A percentile compares a stretch with the other conserved stretches of the same genome.
Conservation (phyloP, 2,888 invertebrate genomes). For the Mimachlamys varia region DNA sequence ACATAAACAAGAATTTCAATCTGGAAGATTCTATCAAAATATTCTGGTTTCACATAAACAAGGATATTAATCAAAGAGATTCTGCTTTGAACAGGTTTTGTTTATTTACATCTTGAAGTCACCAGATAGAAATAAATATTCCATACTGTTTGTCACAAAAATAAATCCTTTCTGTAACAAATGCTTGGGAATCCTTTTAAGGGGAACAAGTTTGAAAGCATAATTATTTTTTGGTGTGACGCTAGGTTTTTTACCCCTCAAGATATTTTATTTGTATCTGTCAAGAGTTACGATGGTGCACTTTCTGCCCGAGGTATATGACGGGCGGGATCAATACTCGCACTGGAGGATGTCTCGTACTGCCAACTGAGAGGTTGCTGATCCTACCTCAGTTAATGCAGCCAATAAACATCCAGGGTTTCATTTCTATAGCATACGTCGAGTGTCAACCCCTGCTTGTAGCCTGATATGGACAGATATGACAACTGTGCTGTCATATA, state of each 20-base stretch:
- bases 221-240: not conserved
- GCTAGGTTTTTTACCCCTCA: not conserved
- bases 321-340: not conserved
- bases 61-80: too few species aligned
- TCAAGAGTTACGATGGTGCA: not conserved
- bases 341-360: not conserved
- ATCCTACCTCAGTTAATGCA: not conserved
- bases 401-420: not conserved
- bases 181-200: not conserved
- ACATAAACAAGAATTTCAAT: too few species aligned
- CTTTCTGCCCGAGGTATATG: not conserved
- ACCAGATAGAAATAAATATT: not conserved
- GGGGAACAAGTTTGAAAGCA: not conserved
- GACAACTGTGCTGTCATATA: not conserved
- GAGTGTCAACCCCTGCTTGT: not conserved
- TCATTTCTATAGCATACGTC: not conserved
- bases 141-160: not conserved
- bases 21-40: too few species aligned
- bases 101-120: too few species aligned
- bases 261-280: not conserved
- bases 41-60: too few species aligned
- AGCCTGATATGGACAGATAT: not conserved
- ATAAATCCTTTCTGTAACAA: not conserved
- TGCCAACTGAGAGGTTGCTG: not conserved
- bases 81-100: too few species aligned